Evolutionary conservation across 1,140 invertebrate genomes (phyloP).

Genomic region (Stegodyphus mimosarum): DNA sequence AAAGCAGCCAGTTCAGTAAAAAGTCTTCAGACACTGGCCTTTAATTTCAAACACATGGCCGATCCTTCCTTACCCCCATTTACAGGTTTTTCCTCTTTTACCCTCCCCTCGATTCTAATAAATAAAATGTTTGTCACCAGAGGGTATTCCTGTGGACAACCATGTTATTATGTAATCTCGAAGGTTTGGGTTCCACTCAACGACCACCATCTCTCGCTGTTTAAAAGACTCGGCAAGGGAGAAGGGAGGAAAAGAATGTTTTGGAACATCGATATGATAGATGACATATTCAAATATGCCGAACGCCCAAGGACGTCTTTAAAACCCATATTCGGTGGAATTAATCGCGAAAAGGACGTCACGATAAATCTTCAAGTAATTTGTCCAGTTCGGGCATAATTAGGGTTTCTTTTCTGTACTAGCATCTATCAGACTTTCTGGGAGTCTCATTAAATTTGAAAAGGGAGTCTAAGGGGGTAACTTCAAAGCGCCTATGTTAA

Average conservation of each 20-base stretch:
- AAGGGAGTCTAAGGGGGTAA: constrained; percentile 6
- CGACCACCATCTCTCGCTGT: too few species aligned
- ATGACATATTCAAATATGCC: constrained; percentile 37
- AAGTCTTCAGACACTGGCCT: constrained; percentile 16
- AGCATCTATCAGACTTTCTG: too few species aligned
- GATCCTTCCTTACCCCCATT: not conserved
- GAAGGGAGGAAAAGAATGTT: not conserved
- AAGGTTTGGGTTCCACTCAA: too few species aligned
- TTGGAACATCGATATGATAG: constrained; percentile 5
- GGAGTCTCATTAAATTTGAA: not conserved
- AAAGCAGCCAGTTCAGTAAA: constrained; percentile 26
- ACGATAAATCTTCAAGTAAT: too few species aligned
- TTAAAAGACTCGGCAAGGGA: not conserved
- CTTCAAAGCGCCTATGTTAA: constrained; percentile 3
- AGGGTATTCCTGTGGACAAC: constrained; percentile 40
- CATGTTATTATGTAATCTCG: constrained; percentile 48
- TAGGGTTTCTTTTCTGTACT: too few species aligned
- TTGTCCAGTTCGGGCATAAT: too few species aligned
- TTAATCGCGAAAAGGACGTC: too few species aligned
- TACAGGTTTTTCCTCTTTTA: constrained; percentile 37
- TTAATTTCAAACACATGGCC: constrained; percentile 39
- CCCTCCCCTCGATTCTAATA: constrained; percentile 16
- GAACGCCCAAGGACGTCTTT: too few species aligned
- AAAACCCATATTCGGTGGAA: too few species aligned
- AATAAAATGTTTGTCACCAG: constrained; percentile 54